Conservation (phyloP, 2,888 invertebrate species). For the Apocheima hispidaria region DNA sequence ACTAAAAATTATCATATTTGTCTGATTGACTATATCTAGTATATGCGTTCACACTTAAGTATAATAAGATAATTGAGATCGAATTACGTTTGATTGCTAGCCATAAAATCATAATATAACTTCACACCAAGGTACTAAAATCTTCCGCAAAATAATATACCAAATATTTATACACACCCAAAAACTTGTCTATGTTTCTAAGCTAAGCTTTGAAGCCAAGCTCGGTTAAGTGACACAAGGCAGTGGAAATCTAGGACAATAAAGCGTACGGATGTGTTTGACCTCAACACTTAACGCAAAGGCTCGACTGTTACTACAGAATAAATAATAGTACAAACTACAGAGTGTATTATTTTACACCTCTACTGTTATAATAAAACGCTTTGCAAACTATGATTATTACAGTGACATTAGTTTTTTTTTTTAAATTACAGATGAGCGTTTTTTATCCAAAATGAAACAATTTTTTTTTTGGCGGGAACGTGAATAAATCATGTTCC, state of each 20-base stretch:
- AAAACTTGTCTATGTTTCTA: conserved; percentile 18
- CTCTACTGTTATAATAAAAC: conserved; percentile 24
- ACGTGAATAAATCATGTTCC: too few species aligned
- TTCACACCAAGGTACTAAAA: background rate
- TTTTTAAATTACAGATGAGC: background rate
- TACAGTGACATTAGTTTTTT: too few species aligned
- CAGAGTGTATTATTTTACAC: conserved; percentile 30
- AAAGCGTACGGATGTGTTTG: conserved; percentile 41
- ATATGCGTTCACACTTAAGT: too few species aligned
- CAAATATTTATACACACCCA: background rate
- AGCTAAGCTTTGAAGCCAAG: conserved; percentile 10
- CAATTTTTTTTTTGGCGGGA: too few species aligned
- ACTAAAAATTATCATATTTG: background rate
- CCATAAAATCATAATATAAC: background rate
- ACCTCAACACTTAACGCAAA: conserved; percentile 34
- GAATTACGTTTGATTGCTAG: background rate
- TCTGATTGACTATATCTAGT: too few species aligned
- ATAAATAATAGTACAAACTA: too few species aligned
- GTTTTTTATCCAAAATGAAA: too few species aligned
- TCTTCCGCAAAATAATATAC: too few species aligned
- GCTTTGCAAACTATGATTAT: conserved; percentile 15
- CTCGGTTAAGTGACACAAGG: conserved; percentile 35
- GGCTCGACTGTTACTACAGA: conserved; percentile 21
- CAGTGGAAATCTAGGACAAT: conserved; percentile 41
- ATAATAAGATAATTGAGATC: background rate